Evolutionary conservation across 2,888 invertebrate species (phyloP), one percentile per base, ranked within the genome.

Genomic region (Plebejus argus): DNA sequence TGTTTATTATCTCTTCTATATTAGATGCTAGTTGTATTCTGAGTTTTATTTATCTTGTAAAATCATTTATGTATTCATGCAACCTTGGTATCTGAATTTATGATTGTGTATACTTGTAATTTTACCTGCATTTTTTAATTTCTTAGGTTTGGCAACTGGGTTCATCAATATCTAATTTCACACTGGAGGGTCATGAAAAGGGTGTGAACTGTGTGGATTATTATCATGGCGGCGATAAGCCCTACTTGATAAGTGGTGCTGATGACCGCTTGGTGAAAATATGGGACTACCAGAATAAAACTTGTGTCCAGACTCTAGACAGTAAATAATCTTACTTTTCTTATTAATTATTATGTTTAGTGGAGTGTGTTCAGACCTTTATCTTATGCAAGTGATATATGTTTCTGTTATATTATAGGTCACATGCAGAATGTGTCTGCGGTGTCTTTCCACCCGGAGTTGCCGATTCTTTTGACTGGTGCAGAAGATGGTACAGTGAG

Each of bases 221-320:
- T 87, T 99, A 99, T 88, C 98, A 99, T 86, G 99, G 99, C 8
- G 99, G 99, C 6, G 99, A 99, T 88, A 99, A 99, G 86, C 99
- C 99, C 0, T 99, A 99, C 89, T 95, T 99, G 77, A 99, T 99
- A 86, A 99, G 99, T 76, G 99, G 99, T 3, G 99, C 99, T 45
- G 99, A 99, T 89, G 99, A 99, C 90, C 96, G 98, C 77, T 95
- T 98, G 71, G 99, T 99, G 7, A 99, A 99, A 93, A 99, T 99
- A 85, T 99, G 99, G 99, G 99, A 99, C 88, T 99, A 99, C 89
- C 98, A 99, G 91, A 99, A 99, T 91, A 99, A 99, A 94, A 99
- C 99, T 0, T 99, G 99, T 90, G 99, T 99, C 0, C 99, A 99
- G 89, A 99, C 99, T 0, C 94, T 99, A 79, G 99, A 99, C 91